Conservation (phyloP, 1,140 invertebrate species). For the Pseudoatta argentina region DNA sequence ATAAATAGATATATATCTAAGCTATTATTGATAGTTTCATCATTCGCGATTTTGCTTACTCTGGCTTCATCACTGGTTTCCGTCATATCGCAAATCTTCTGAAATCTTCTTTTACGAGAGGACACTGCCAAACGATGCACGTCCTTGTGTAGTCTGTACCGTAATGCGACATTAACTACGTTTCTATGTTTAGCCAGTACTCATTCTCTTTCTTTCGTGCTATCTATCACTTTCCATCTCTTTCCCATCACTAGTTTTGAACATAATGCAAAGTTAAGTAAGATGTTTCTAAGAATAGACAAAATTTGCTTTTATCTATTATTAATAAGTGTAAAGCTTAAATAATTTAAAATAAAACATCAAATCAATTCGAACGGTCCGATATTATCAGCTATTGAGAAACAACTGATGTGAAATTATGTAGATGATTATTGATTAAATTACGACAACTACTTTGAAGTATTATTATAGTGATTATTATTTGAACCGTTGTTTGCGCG, state of each 20-base stretch:
- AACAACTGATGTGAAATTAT: conserved; percentile 26
- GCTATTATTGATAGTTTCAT: conserved; percentile 29
- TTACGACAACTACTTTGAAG: neutral
- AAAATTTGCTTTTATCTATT: neutral
- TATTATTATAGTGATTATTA: conserved; percentile 34
- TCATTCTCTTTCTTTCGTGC: conserved; percentile 60
- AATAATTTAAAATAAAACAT: neutral
- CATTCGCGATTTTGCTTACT: conserved; percentile 76
- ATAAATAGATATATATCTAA: conserved; percentile 29
- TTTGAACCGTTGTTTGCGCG: neutral
- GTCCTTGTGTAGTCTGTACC: conserved; percentile 69
- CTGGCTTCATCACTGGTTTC: conserved; percentile 82
- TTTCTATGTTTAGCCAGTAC: conserved; percentile 71
- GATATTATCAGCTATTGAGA: conserved; percentile 17
- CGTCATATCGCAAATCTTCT: conserved; percentile 70
- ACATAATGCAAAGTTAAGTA: conserved; percentile 4
- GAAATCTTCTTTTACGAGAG: neutral
- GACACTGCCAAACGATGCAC: conserved; percentile 40
- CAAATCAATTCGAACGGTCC: neutral
- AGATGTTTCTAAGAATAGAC: conserved; percentile 5
- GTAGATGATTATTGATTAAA: conserved; percentile 47
- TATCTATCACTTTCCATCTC: conserved; percentile 70
- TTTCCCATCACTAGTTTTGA: conserved; percentile 52
- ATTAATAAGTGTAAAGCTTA: neutral
- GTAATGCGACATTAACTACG: conserved; percentile 84